These are phyloP conservation scores for Hydrozoanthus tunicans DNA, from an alignment of 64 coral and sea anemone species.

Conservation along the genomic window DNA sequence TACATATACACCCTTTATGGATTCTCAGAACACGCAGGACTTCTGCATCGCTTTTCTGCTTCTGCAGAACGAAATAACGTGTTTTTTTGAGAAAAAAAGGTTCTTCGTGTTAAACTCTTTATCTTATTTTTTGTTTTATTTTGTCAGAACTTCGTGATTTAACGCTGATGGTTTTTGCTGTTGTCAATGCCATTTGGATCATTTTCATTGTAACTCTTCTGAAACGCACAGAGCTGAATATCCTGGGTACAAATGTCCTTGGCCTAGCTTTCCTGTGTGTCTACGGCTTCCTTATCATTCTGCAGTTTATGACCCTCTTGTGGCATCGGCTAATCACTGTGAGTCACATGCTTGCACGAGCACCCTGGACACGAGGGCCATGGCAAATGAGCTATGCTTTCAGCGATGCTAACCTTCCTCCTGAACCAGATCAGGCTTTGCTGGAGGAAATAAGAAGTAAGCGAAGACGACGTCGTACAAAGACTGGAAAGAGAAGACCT, in stretches of 20 bases:
- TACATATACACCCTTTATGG: too few relatives aligned
- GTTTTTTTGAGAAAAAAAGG: too few relatives aligned
- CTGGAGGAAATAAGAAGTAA: constrained; percentile 57
- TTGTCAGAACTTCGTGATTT: constrained; percentile 70
- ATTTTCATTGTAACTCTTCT: constrained; percentile 62
- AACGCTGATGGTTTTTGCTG: constrained; percentile 56
- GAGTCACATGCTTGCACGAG: constrained; percentile 85
- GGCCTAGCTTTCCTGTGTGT: constrained; percentile 81
- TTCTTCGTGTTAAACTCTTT: not conserved
- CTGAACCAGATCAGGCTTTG: constrained; percentile 53
- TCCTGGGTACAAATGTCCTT: constrained; percentile 68
- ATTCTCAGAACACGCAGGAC: too few relatives aligned
- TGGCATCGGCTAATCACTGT: constrained; percentile 85
- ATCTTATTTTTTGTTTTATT: not conserved
- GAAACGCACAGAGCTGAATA: constrained; percentile 32
- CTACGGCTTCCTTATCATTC: constrained; percentile 69
- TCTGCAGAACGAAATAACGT: too few relatives aligned
- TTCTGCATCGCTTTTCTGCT: too few relatives aligned
- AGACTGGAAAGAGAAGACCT: not conserved
- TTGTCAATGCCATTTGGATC: constrained; percentile 85
- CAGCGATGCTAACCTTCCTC: constrained; percentile 63
- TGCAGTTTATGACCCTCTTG: constrained; percentile 89
- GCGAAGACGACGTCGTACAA: not conserved
- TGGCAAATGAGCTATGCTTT: constrained; percentile 73
- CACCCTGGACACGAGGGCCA: constrained; percentile 73